phyloP scores from a whole-genome alignment of 37 sponge, comb jelly and placozoan species.

The Cliona cf. orientalis region DNA sequence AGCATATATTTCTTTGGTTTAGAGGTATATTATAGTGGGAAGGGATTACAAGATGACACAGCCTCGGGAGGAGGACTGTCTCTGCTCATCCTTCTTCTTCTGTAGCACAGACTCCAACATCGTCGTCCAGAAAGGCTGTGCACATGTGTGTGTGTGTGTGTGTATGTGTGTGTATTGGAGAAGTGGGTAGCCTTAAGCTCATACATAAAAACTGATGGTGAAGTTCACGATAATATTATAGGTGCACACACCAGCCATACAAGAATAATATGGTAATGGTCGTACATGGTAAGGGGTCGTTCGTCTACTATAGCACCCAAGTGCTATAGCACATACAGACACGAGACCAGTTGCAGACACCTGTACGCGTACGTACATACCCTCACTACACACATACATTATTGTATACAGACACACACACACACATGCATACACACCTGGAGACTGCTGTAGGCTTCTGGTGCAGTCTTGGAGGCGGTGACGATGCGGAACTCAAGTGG shows the following conservation, averaged over 20 bases:
- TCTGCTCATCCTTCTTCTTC: constrained; percentile 4
- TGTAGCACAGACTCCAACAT: constrained; percentile 29
- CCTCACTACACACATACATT: background rate
- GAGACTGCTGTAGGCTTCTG: constrained; percentile 30
- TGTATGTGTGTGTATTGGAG: background rate
- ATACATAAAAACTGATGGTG: background rate
- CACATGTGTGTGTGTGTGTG: constrained; percentile 4
- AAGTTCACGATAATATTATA: background rate
- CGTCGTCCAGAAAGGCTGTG: constrained; percentile 42
- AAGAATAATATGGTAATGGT: background rate
- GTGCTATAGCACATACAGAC: constrained; percentile 3
- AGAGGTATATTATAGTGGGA: background rate
- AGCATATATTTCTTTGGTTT: too few species aligned
- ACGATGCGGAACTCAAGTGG: constrained; percentile 60
- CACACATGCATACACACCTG: constrained; percentile 17
- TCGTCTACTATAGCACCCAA: background rate
- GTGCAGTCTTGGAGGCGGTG: constrained; percentile 23
- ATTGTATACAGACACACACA: background rate
- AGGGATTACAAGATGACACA: constrained; percentile 2
- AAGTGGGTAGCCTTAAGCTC: background rate
- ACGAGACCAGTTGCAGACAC: too few species aligned
- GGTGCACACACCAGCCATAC: background rate
- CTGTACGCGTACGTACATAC: too few species aligned
- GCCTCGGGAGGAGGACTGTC: background rate
- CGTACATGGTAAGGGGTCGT: too few species aligned